Conservation (phyloP, 2,888 invertebrate genomes). For the Melieria omissa region DNA sequence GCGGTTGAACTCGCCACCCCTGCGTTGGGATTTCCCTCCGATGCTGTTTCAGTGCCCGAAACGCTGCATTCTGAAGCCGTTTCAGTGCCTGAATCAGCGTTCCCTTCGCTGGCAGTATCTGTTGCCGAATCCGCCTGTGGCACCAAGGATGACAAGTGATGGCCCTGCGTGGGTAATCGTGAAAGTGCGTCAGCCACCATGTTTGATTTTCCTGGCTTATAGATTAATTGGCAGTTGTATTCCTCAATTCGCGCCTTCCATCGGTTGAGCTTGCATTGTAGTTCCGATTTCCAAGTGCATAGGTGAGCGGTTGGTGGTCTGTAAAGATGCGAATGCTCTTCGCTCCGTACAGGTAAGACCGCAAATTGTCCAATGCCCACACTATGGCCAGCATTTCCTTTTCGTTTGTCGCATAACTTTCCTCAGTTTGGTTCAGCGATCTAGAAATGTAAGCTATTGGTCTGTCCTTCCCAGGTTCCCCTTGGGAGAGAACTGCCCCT, state of each 20-base stretch:
- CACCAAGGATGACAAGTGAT: not conserved
- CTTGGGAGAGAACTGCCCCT: slow-evolving; percentile 15
- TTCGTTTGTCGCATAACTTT: no score
- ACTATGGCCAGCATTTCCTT: no score
- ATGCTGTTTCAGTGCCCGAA: no score
- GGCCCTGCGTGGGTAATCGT: slow-evolving; percentile 15
- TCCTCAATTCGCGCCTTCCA: slow-evolving; percentile 40
- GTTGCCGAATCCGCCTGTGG: no score
- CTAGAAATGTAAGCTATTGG: slow-evolving; percentile 24
- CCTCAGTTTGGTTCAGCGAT: slow-evolving; percentile 13
- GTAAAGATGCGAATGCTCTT: slow-evolving; percentile 39
- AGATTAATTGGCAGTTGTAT: slow-evolving; percentile 37
- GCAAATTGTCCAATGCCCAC: no score
- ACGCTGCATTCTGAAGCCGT: no score
- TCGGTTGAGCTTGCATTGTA: slow-evolving; percentile 38
- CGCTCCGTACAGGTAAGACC: slow-evolving; percentile 42
- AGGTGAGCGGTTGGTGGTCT: slow-evolving; percentile 26
- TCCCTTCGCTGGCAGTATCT: no score
- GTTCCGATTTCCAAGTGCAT: slow-evolving; percentile 28
- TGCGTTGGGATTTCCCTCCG: no score
- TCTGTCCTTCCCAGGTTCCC: not conserved
- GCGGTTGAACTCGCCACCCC: no score
- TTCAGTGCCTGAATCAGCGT: no score
- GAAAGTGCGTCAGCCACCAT: slow-evolving; percentile 34
- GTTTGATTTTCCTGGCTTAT: slow-evolving; percentile 38